Conservation (phyloP, 1,140 invertebrate genomes). For the Zaprionus gabonicus region DNA sequence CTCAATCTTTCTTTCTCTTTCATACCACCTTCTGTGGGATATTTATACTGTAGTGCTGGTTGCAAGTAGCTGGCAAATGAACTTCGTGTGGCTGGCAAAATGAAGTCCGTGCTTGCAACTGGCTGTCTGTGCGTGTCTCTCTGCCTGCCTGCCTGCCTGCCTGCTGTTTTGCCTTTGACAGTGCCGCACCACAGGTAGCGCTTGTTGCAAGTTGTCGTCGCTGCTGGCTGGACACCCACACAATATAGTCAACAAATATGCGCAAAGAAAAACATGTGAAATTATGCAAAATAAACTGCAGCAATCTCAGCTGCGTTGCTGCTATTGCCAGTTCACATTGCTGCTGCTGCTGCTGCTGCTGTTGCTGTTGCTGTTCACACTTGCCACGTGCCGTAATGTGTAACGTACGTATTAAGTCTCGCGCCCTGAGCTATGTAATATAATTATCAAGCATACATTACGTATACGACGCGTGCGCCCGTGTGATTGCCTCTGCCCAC, state of each 20-base stretch:
- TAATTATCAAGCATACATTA: constrained; percentile 34
- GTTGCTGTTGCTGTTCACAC: constrained; percentile 21
- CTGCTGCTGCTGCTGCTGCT: constrained; percentile 3
- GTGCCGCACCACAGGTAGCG: constrained; percentile 10
- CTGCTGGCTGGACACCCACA: constrained; percentile 8
- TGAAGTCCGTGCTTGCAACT: constrained; percentile 64
- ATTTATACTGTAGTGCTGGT: constrained; percentile 49
- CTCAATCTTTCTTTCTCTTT: background rate
- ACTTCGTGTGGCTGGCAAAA: constrained; percentile 75
- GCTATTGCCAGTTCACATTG: background rate
- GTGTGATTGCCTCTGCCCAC: background rate
- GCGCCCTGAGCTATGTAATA: constrained; percentile 36
- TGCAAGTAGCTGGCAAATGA: constrained; percentile 62
- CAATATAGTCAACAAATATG: background rate
- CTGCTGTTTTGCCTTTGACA: constrained; percentile 72
- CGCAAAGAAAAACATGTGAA: background rate
- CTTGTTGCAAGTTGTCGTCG: constrained; percentile 24
- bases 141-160: constrained; percentile 28
- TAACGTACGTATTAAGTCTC: constrained; percentile 18
- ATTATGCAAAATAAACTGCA: constrained; percentile 7
- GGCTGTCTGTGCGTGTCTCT: constrained; percentile 49
- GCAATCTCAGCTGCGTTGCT: constrained; percentile 8
- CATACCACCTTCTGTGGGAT: constrained; percentile 19
- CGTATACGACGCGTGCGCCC: constrained; percentile 24
- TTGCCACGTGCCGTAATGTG: constrained; percentile 23